These are phyloP conservation scores for Unio delphinus DNA, from an alignment of 2,888 invertebrate genomes.

Conservation along the genomic window DNA sequence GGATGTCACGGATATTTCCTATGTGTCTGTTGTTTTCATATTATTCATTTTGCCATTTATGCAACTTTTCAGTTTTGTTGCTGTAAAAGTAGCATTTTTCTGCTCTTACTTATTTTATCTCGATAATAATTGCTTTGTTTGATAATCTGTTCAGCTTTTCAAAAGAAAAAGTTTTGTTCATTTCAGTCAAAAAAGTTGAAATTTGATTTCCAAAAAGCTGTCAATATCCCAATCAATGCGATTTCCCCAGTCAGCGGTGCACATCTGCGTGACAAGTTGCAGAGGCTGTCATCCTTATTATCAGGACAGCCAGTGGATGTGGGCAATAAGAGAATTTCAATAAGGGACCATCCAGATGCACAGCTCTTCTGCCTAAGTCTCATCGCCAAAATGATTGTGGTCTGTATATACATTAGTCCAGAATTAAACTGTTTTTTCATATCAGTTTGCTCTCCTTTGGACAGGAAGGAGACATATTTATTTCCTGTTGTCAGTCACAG, in stretches of 20 bases:
- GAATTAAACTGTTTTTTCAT: not conserved
- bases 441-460: not conserved
- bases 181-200: slow-evolving; percentile 80
- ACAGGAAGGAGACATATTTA: not conserved
- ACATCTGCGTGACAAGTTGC: slow-evolving; percentile 84
- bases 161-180: not conserved
- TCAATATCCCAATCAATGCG: slow-evolving; percentile 90
- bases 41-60: too few relatives aligned
- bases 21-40: too few relatives aligned
- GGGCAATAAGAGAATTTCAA: slow-evolving; percentile 76
- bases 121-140: too few relatives aligned
- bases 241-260: slow-evolving; percentile 83
- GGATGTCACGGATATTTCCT: too few relatives aligned
- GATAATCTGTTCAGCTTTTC: too few relatives aligned
- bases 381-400: slow-evolving; percentile 83
- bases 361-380: slow-evolving; percentile 79
- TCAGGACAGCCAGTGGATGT: slow-evolving; percentile 80
- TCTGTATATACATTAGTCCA: slow-evolving; percentile 64
- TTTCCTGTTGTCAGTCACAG: not conserved
- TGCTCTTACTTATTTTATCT: too few relatives aligned
- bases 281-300: slow-evolving; percentile 81
- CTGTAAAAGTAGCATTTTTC: too few relatives aligned
- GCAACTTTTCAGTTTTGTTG: too few relatives aligned
- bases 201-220: slow-evolving; percentile 84
- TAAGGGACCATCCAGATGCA: slow-evolving; percentile 83